A percentile compares a stretch with the other conserved stretches of the same genome.
Evolutionary conservation across 2,888 invertebrate genomes (phyloP).

Genomic region (Drosophila subsilvestris): DNA sequence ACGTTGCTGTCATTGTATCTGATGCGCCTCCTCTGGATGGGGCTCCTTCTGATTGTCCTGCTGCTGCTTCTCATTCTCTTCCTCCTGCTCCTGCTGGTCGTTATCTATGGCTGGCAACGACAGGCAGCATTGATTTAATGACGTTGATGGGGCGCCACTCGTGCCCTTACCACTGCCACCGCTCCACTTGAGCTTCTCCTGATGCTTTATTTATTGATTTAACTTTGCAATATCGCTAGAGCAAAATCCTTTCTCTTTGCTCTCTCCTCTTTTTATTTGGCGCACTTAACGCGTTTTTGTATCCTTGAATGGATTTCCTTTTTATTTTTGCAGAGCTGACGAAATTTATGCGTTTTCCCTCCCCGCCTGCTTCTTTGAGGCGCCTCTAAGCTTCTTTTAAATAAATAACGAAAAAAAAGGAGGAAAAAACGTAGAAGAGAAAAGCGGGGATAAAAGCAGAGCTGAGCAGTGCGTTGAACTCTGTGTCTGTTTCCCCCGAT

Average conservation of each 20-base stretch:
- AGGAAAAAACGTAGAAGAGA: neutral
- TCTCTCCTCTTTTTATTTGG: slow-evolving; percentile 48
- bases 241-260: slow-evolving; percentile 46
- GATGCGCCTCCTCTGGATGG: slow-evolving; percentile 17
- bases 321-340: slow-evolving; percentile 66
- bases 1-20: slow-evolving; percentile 20
- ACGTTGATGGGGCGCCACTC: slow-evolving; percentile 77
- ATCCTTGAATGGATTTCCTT: slow-evolving; percentile 59
- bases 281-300: slow-evolving; percentile 63
- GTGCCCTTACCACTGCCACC: slow-evolving; percentile 22
- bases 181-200: slow-evolving; percentile 39
- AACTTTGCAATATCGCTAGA: slow-evolving; percentile 77
- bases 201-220: slow-evolving; percentile 82
- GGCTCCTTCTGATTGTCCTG: slow-evolving; percentile 2
- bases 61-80: slow-evolving; percentile 17
- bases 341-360: slow-evolving; percentile 76
- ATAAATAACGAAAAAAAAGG: slow-evolving; percentile 64
- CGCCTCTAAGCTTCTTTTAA: slow-evolving; percentile 72
- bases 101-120: slow-evolving; percentile 74
- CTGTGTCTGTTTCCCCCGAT: slow-evolving; percentile 6
- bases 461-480: slow-evolving; percentile 63
- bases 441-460: slow-evolving; percentile 33
- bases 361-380: slow-evolving; percentile 45
- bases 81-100: slow-evolving; percentile 57
- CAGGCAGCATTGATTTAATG: slow-evolving; percentile 82